phyloP scores from a whole-genome alignment of 2,888 invertebrate species.

The Meloe dianella region DNA sequence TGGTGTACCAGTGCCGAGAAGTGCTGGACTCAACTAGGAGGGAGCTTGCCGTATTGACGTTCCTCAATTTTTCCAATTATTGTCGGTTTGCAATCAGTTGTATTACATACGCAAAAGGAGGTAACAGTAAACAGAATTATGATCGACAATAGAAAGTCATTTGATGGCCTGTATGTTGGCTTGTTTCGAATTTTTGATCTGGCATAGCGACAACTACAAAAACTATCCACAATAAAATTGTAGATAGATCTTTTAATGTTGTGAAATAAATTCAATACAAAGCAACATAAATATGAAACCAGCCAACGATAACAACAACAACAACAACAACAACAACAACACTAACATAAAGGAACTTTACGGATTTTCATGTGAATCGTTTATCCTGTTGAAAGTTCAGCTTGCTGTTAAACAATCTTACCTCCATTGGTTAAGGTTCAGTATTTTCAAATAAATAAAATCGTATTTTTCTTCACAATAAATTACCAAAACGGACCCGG shows the following conservation, averaged over 20 bases:
- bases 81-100: too few relatives aligned
- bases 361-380: slow-evolving; percentile 2
- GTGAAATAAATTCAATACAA: not conserved
- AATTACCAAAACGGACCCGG: slow-evolving; percentile 17
- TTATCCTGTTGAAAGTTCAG: slow-evolving; percentile 9
- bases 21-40: too few relatives aligned
- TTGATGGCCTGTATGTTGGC: not conserved
- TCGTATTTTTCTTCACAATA: slow-evolving; percentile 6
- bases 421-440: not conserved
- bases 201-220: not conserved
- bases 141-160: too few relatives aligned
- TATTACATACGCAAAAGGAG: too few relatives aligned
- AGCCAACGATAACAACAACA: not conserved
- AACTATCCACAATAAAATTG: not conserved
- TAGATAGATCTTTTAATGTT: not conserved
- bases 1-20: too few relatives aligned
- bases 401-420: slow-evolving; percentile 11
- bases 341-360: not conserved
- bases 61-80: too few relatives aligned
- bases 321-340: not conserved
- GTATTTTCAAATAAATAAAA: slow-evolving; percentile 12
- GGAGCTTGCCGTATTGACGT: too few relatives aligned
- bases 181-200: not conserved
- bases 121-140: too few relatives aligned
- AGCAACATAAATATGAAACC: not conserved